Conservation (phyloP, 2,888 invertebrate genomes). For the Endotricha flammealis region DNA sequence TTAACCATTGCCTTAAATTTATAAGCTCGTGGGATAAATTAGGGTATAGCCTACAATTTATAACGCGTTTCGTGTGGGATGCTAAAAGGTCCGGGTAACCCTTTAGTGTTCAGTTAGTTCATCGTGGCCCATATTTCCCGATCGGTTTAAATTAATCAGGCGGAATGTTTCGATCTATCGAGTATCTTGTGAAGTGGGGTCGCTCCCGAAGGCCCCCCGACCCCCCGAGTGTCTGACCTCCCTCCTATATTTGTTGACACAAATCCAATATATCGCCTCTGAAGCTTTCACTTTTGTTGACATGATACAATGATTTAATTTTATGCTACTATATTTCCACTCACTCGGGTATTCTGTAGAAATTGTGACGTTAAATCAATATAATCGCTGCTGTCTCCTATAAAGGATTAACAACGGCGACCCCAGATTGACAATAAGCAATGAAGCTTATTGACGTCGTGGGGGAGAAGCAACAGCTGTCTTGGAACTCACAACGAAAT, state of each 20-base stretch:
- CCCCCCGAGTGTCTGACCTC: slow-evolving; percentile 31
- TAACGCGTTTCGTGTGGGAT: not conserved
- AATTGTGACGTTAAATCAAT: slow-evolving; percentile 4
- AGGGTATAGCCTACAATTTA: not conserved
- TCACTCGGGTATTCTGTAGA: too few relatives aligned
- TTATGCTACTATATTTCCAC: slow-evolving; percentile 4
- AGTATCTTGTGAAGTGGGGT: slow-evolving; percentile 29
- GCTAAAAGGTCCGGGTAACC: not conserved
- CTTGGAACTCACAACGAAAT: too few relatives aligned
- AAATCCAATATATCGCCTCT: slow-evolving; percentile 29
- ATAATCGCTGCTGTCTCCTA: too few relatives aligned
- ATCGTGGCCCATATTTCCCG: slow-evolving; percentile 20
- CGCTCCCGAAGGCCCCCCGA: slow-evolving; percentile 29
- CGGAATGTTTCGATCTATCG: slow-evolving; percentile 38
- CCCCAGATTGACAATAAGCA: too few relatives aligned
- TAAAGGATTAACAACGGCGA: too few relatives aligned
- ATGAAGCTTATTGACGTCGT: too few relatives aligned
- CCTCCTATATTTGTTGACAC: slow-evolving; percentile 41
- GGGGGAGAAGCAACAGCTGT: too few relatives aligned
- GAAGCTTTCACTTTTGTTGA: slow-evolving; percentile 16
- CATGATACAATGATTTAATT: slow-evolving; percentile 10
- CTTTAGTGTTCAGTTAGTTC: slow-evolving; percentile 2
- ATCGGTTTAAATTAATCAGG: slow-evolving; percentile 42
- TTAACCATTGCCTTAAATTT: too few relatives aligned
- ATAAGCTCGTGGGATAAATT: slow-evolving; percentile 8